A percentile compares a stretch with the other conserved stretches of the same genome.
phyloP scores from a whole-genome alignment of 35 echinoderm and acorn worm species.

The Hemicentrotus pulcherrimus region DNA sequence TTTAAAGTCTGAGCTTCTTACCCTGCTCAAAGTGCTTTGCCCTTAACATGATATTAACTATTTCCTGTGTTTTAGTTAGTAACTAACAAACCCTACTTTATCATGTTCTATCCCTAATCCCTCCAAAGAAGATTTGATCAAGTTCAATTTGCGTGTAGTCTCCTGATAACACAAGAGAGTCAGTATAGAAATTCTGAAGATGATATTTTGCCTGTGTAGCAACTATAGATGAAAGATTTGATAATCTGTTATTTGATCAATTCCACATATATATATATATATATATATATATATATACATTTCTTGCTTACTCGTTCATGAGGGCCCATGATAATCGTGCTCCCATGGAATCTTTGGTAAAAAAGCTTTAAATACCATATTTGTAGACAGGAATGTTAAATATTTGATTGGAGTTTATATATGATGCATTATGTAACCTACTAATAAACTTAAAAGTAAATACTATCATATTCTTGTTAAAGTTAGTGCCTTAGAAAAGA shows the following conservation, averaged over 20 bases:
- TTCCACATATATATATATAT: background rate
- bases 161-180: background rate
- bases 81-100: background rate
- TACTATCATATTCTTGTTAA: background rate
- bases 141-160: background rate
- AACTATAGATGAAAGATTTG: background rate
- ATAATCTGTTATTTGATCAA: background rate
- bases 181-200: background rate
- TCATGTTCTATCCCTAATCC: background rate
- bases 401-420: background rate
- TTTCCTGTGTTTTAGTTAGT: conserved; percentile 4
- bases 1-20: background rate
- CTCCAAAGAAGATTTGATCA: background rate
- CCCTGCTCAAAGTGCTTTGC: background rate
- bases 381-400: background rate
- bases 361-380: conserved; percentile 3
- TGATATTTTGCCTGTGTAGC: background rate
- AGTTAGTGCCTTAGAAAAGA: background rate
- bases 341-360: background rate
- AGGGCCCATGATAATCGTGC: background rate
- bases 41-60: conserved; percentile 13
- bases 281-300: too few species aligned
- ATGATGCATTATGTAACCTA: background rate
- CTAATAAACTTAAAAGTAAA: background rate
- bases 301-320: conserved; percentile 15